These are phyloP conservation scores for Cassiopea andromeda DNA, from an alignment of 30 jellyfish, hydroid and myxozoan species.

Conservation along the genomic window DNA sequence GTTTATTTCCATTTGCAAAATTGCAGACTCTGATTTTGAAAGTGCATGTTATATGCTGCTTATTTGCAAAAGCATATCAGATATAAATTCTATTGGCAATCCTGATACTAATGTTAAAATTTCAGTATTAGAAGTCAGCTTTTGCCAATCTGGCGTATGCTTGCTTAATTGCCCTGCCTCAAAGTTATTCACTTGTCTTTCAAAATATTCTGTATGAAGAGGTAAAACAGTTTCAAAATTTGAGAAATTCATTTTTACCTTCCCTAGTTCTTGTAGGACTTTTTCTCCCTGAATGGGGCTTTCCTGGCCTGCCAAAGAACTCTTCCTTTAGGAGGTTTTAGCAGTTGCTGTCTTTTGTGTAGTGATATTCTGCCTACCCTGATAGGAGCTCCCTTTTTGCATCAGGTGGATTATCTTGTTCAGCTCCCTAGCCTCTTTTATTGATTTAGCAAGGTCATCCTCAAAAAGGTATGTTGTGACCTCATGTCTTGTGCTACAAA, in stretches of 20 bases:
- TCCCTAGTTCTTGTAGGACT: conserved; percentile 6
- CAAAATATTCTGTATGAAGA: no score
- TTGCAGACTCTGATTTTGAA: no score
- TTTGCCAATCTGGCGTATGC: not conserved
- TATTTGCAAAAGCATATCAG: not conserved
- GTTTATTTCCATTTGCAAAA: no score
- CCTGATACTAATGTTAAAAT: no score
- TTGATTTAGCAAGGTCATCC: conserved; percentile 57
- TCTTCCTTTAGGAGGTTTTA: not conserved
- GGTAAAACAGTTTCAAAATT: not conserved
- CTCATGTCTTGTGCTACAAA: conserved; percentile 42
- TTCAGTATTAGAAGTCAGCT: conserved; percentile 24
- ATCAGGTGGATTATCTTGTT: not conserved
- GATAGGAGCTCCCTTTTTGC: not conserved
- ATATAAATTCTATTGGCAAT: no score
- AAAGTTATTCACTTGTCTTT: conserved; percentile 9
- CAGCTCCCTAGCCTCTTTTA: conserved; percentile 42
- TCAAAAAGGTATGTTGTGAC: conserved; percentile 36
- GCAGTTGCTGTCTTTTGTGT: not conserved
- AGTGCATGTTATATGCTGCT: not conserved
- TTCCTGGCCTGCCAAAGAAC: conserved; percentile 61
- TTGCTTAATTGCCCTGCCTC: conserved; percentile 36
- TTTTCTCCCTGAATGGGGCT: conserved; percentile 28
- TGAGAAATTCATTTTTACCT: conserved; percentile 1
- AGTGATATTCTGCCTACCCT: not conserved